Evolutionary conservation across 2,888 invertebrate species (phyloP), one percentile per base, ranked within the genome.

Genomic region (Agriopis marginaria): DNA sequence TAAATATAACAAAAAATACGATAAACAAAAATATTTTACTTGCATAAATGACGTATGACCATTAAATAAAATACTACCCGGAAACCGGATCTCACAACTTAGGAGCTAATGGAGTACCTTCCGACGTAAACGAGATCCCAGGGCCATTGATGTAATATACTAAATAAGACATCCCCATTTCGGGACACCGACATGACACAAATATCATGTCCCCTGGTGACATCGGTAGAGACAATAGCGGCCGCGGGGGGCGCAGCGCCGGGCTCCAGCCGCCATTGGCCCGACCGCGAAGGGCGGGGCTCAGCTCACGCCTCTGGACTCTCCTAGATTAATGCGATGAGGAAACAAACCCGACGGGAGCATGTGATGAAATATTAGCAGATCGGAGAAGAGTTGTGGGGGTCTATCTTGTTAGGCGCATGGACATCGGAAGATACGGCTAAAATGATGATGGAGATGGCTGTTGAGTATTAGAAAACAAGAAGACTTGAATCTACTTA

Each of bases 281-380:
- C 72, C 77, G 71, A 70, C 59, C 50, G 51, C 62, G 69, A 17
- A 63, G 75, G 83, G 85, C 80, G 80, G 86, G 77, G 82, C 81
- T 63, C 76, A 76, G 74, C 81, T 75, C 75, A 77, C 87, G 86
- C 87, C 86, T 82, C 77, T 78, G 70, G 73, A 79, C 76, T 76
- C 78, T 80, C 78, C 78, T 83, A 86, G 84, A 83, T 84, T 81
- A 82, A 82, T 82, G 79, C 72, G 73, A 74, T 71, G 79, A 59
- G 63, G 59, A 66, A 63, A 70, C 70, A 50, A 58, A 62, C 54
- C 63, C 32, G 59, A 65, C 68, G 68, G 68, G 74, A 73, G 76
- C 76, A 77, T 68, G 75, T 79, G 77, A 79, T 79, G 80, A 79
- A 77, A 81, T 79, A 80, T 82, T 73, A 73, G 65, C 73, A 70